Evolutionary conservation across 2,888 invertebrate genomes (phyloP).

Genomic region (Sacculina carcini): DNA sequence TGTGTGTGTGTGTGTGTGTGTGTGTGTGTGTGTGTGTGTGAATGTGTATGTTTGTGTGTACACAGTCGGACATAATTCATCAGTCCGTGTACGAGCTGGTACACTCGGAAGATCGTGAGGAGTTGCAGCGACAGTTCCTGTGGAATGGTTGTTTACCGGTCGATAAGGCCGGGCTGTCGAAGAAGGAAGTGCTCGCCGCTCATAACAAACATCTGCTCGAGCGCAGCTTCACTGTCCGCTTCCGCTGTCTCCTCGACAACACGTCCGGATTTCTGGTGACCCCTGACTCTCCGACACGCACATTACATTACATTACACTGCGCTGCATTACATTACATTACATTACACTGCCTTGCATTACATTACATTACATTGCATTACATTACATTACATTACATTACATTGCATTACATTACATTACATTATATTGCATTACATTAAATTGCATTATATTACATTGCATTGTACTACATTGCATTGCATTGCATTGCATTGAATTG

Average conservation of each 20-base stretch:
- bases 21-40: background rate
- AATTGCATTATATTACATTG: no score
- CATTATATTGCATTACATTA: no score
- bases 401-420: no score
- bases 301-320: no score
- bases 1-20: background rate
- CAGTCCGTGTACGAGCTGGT: conserved; percentile 97
- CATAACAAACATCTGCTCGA: conserved; percentile 74
- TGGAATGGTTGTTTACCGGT: conserved; percentile 80
- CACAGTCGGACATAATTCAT: conserved; percentile 96
- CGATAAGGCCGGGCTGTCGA: conserved; percentile 37
- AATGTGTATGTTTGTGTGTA: conserved; percentile 16
- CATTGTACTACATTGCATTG: no score
- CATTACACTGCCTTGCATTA: no score
- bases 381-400: no score
- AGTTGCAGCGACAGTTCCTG: conserved; percentile 73
- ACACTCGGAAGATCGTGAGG: conserved; percentile 94
- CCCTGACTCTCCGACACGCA: no score
- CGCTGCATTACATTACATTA: no score
- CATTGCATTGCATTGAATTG: no score
- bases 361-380: no score
- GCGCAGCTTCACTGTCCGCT: conserved; percentile 90
- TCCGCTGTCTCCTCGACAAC: conserved; percentile 93
- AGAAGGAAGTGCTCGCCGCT: conserved; percentile 65
- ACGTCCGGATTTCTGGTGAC: conserved; percentile 95